These are phyloP conservation scores for Hippasteria phrygiana DNA, from an alignment of 53 echinoderm and acorn worm species.

Conservation along the genomic window DNA sequence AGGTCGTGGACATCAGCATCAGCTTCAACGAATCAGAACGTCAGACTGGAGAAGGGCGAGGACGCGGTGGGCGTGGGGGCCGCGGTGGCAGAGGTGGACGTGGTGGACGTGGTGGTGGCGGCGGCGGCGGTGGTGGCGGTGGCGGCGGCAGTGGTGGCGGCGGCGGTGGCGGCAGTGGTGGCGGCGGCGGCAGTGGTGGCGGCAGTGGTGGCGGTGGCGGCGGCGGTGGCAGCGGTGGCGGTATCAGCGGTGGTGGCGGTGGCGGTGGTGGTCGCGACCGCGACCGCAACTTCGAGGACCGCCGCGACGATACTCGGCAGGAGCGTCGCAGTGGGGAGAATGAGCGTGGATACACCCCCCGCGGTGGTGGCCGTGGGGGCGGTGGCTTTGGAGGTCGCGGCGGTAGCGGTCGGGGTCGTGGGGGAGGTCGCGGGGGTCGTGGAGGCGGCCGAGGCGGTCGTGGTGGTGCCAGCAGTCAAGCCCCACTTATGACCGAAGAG, in stretches of 20 bases:
- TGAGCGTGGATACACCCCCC: slow-evolving; percentile 49
- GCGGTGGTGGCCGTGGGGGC: slow-evolving; percentile 34
- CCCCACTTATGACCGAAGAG: slow-evolving; percentile 80
- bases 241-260: neutral
- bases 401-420: slow-evolving; percentile 36
- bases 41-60: slow-evolving; percentile 71
- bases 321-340: slow-evolving; percentile 67
- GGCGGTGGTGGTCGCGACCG: slow-evolving; percentile 1
- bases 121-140: slow-evolving; percentile 56
- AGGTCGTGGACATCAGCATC: slow-evolving; percentile 72
- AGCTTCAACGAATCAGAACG: slow-evolving; percentile 78
- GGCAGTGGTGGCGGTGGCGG: neutral
- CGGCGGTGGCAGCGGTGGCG: neutral
- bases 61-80: slow-evolving; percentile 67
- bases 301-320: neutral
- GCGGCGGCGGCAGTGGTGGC: slow-evolving; percentile 18
- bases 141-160: slow-evolving; percentile 44
- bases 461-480: slow-evolving; percentile 46
- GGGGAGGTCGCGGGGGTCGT: slow-evolving; percentile 15
- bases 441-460: slow-evolving; percentile 54
- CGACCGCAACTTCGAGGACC: neutral
- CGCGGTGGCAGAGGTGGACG: slow-evolving; percentile 67
- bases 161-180: slow-evolving; percentile 56
- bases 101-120: slow-evolving; percentile 66
- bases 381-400: slow-evolving; percentile 44